phyloP scores from a whole-genome alignment of 1,140 invertebrate species.

The Heliothis virescens region DNA sequence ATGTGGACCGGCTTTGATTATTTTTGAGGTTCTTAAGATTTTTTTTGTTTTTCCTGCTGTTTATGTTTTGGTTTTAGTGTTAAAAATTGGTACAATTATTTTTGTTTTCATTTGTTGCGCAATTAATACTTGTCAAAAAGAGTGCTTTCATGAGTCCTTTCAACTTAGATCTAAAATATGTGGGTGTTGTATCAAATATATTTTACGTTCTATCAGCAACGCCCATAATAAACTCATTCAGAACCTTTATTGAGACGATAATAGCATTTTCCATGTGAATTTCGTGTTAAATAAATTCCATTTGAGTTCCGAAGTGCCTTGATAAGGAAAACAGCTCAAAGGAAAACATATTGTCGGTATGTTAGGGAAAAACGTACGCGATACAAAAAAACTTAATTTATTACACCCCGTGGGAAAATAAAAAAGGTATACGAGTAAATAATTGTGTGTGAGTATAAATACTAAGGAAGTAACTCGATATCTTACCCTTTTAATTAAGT shows the following conservation, averaged over 20 bases:
- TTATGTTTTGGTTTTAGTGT: not conserved
- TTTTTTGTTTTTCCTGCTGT: slow-evolving; percentile 4
- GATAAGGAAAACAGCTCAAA: not conserved
- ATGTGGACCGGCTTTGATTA: slow-evolving; percentile 46
- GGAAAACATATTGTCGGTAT: not conserved
- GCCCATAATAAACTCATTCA: not conserved
- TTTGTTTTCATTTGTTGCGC: too few relatives aligned
- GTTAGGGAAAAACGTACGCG: slow-evolving; percentile 7
- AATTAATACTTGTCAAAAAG: too few relatives aligned
- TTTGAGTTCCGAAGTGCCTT: slow-evolving; percentile 20
- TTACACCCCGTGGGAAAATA: slow-evolving; percentile 20
- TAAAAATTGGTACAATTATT: too few relatives aligned
- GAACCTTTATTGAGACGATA: not conserved
- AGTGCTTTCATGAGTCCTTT: too few relatives aligned
- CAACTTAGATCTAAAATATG: too few relatives aligned
- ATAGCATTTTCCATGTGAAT: not conserved
- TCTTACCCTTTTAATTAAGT: slow-evolving; percentile 64
- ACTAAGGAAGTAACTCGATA: slow-evolving; percentile 55
- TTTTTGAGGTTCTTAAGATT: slow-evolving; percentile 10
- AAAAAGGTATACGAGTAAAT: slow-evolving; percentile 39
- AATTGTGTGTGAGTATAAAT: slow-evolving; percentile 49
- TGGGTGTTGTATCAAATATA: too few relatives aligned
- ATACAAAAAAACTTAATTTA: slow-evolving; percentile 42
- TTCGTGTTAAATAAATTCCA: slow-evolving; percentile 23
- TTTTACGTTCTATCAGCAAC: too few relatives aligned